Conservation (phyloP, 2,888 invertebrate species). For the Drosophila neotestacea region DNA sequence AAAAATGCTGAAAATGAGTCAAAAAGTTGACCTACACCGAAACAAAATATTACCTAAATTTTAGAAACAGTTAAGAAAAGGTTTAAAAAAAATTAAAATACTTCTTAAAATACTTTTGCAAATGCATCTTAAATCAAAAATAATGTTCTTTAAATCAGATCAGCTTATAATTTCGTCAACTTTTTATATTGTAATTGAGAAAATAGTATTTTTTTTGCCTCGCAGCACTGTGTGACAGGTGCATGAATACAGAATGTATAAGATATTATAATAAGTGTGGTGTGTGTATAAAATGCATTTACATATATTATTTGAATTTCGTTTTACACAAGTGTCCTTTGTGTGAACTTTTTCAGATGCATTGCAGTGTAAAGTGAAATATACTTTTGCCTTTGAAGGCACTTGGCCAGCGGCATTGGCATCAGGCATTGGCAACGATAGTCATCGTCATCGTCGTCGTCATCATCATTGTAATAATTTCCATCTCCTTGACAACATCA, state of each 20-base stretch:
- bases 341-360: conserved; percentile 25
- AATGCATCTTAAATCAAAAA: no score
- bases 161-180: not conserved
- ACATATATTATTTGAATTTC: conserved; percentile 29
- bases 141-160: no score
- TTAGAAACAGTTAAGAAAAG: no score
- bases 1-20: no score
- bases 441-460: conserved; percentile 2
- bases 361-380: conserved; percentile 29
- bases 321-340: conserved; percentile 36
- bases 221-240: conserved; percentile 5
- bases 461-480: conserved; percentile 50
- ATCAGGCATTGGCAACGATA: conserved; percentile 12
- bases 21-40: no score
- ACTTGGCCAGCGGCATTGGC: conserved; percentile 22
- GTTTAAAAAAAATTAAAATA: no score
- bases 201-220: not conserved
- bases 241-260: not conserved
- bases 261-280: not conserved
- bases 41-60: no score
- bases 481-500: conserved; percentile 52
- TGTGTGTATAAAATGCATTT: conserved; percentile 20
- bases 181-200: not conserved
- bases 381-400: conserved; percentile 40
- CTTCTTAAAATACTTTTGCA: no score